phyloP scores from a whole-genome alignment of 2,888 invertebrate species.

The Schrankia costaestrigalis region DNA sequence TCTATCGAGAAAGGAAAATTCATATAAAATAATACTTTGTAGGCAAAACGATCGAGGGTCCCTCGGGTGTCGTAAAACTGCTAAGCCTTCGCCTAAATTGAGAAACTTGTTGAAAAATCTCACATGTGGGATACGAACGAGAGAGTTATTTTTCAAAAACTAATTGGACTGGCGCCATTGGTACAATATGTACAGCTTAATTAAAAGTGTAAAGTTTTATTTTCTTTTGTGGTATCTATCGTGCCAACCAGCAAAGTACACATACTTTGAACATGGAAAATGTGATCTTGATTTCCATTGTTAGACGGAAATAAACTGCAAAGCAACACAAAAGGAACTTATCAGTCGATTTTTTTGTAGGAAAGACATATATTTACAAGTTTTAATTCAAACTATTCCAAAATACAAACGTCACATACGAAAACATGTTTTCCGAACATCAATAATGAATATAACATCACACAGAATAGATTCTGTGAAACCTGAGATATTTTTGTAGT shows the following conservation, averaged over 20 bases:
- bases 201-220: too few species aligned
- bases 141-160: slow-evolving; percentile 38
- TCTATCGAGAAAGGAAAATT: slow-evolving; percentile 52
- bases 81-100: slow-evolving; percentile 66
- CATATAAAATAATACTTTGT: slow-evolving; percentile 71
- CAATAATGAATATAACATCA: slow-evolving; percentile 28
- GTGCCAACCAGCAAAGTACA: too few species aligned
- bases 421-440: slow-evolving; percentile 9
- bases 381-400: slow-evolving; percentile 26
- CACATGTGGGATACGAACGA: slow-evolving; percentile 50
- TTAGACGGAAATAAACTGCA: too few species aligned
- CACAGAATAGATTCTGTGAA: slow-evolving; percentile 43
- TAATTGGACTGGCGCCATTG: slow-evolving; percentile 21
- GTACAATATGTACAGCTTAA: too few species aligned
- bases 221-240: too few species aligned
- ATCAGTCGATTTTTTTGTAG: too few species aligned
- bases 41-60: slow-evolving; percentile 65
- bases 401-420: slow-evolving; percentile 13
- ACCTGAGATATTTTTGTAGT: slow-evolving; percentile 57
- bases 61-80: slow-evolving; percentile 64
- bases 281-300: too few species aligned
- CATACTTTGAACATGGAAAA: too few species aligned
- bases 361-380: slow-evolving; percentile 17
- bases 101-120: slow-evolving; percentile 72
- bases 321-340: too few species aligned